Evolutionary conservation across 2,888 invertebrate species (phyloP).

Genomic region (Girardia tigrina): DNA sequence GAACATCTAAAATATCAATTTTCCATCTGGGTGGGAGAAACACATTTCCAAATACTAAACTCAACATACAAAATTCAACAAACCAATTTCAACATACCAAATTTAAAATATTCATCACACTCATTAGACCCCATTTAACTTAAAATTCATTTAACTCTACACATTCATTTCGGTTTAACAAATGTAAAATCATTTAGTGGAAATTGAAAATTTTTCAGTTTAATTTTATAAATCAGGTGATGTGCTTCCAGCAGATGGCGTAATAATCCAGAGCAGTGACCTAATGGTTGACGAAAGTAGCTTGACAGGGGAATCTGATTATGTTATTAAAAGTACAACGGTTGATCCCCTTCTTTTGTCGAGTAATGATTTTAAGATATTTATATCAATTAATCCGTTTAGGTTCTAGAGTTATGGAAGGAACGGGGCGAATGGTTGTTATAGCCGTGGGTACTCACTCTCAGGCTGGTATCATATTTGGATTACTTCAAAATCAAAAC

Average conservation of each 20-base stretch:
- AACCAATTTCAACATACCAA: too few relatives aligned
- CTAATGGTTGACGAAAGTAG: conserved; percentile 97
- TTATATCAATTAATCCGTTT: conserved; percentile 36
- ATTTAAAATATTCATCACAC: too few relatives aligned
- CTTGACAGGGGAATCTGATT: conserved; percentile 95
- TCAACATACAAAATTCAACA: too few relatives aligned
- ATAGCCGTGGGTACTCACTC: conserved; percentile 94
- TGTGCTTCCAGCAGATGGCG: conserved; percentile 87
- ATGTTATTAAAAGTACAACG: conserved; percentile 86
- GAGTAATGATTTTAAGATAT: conserved; percentile 44
- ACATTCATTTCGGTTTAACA: too few relatives aligned
- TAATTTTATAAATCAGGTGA: too few relatives aligned
- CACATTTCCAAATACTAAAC: too few relatives aligned
- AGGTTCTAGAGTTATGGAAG: conserved; percentile 97
- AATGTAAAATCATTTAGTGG: too few relatives aligned
- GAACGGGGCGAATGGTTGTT: conserved; percentile 93
- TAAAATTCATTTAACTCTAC: too few relatives aligned
- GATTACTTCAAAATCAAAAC: conserved; percentile 67
- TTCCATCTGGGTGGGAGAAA: too few relatives aligned
- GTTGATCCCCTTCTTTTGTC: conserved; percentile 93
- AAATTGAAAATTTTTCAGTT: too few relatives aligned
- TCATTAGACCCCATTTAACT: too few relatives aligned
- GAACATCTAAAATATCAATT: too few relatives aligned
- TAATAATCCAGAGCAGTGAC: conserved; percentile 93
- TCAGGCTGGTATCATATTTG: conserved; percentile 89